Evolutionary conservation across 2,797 vertebrate species (phyloP), one percentile per base, ranked within the genome.

Genomic region (Hyperoplus immaculatus): DNA sequence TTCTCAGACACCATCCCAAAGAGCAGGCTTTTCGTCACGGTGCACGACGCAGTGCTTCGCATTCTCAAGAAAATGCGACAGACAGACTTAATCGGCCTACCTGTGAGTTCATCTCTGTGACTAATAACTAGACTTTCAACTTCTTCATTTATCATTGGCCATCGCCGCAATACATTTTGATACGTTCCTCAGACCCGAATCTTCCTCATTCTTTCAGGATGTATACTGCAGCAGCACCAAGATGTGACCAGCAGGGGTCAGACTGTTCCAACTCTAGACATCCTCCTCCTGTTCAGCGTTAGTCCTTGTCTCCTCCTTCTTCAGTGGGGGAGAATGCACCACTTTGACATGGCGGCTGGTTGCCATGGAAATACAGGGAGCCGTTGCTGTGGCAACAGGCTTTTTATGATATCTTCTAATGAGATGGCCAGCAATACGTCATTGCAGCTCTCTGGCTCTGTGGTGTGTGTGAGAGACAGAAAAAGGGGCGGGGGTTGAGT

Each of bases 1-100:
- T 99, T 99, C 79, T 95, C 94, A 2, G 88, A 92, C 0, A 85
- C 91, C 11, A 89, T 97, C 92, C 94, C 96, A 21, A 98, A 97
- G 92, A 92, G 85, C 77, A 89, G 71, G 13, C 91, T 98, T 81
- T 98, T 99, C 64, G 92, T 95, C 57, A 96, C 95, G 0, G 88
- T 99, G 18, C 96, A 97, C 0, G 96, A 97, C 0, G 97, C 97
- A 0, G 95, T 98, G 55, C 91, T 95, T 49, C 81, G 94, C 75
- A 86, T 92, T 46, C 87, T 90, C 13, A 41, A 59, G 14, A 81
- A 67, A n/a, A 6, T 0, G 16, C 43, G 41, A 2, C 61, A 42
- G 36, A 43, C 12, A 0, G 70, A 89, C 41, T 53, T 71, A 8
- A n/a, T 66, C 1, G 21, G 21, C 21, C 21, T 21, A 0, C 64